Percentiles rank a stretch among this genome's conserved stretches.
These are phyloP conservation scores for Cosmorhoe ocellata DNA, from an alignment of 2,888 invertebrate species.

Conservation along the genomic window DNA sequence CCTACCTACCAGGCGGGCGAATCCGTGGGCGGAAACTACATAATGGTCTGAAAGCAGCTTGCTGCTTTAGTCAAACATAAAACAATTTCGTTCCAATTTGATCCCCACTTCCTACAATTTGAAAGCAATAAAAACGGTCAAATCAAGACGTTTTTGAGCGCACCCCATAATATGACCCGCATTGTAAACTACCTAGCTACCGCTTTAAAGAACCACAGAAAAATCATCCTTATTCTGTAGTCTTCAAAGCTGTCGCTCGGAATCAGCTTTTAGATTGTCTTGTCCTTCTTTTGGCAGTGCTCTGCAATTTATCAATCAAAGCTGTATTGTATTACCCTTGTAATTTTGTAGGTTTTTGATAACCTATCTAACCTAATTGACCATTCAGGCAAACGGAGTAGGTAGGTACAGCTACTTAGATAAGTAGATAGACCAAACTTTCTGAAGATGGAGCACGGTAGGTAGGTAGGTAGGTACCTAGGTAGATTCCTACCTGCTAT, in stretches of 20 bases:
- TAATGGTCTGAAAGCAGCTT: too few relatives aligned
- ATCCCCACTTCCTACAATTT: conserved; percentile 4
- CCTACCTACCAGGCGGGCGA: too few relatives aligned
- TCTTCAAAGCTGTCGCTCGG: conserved; percentile 4
- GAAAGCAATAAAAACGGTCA: conserved; percentile 16
- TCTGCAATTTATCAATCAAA: conserved; percentile 79
- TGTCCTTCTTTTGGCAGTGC: conserved; percentile 55
- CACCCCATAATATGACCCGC: conserved; percentile 16
- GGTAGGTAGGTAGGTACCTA: background rate
- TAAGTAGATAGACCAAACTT: too few relatives aligned
- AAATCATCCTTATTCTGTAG: conserved; percentile 13
- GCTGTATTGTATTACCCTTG: too few relatives aligned
- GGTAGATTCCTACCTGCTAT: background rate
- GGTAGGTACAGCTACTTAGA: too few relatives aligned
- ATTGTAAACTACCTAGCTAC: conserved; percentile 1
- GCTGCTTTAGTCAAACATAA: too few relatives aligned
- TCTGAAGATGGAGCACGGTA: too few relatives aligned
- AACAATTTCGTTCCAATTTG: too few relatives aligned
- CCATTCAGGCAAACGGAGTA: too few relatives aligned
- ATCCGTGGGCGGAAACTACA: too few relatives aligned
- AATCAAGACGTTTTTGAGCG: conserved; percentile 16
- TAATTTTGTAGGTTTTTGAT: conserved; percentile 15
- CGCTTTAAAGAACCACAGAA: background rate
- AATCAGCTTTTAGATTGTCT: conserved; percentile 28
- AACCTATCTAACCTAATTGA: background rate